phyloP scores from a whole-genome alignment of 1,140 invertebrate species.

The Drosophila kohkoa region DNA sequence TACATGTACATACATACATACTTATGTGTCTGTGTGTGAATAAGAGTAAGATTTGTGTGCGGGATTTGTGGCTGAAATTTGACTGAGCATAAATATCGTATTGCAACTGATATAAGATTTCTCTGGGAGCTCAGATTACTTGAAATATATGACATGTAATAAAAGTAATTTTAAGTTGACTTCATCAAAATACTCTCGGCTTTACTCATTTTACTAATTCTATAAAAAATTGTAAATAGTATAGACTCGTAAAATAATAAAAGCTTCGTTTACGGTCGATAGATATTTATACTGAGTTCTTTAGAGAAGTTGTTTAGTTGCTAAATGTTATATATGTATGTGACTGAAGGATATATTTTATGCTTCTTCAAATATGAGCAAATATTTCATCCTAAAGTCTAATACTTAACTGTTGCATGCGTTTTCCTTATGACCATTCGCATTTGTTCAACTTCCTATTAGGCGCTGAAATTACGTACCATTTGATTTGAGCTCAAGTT shows the following conservation, averaged over 20 bases:
- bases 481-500: slow-evolving; percentile 15
- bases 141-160: slow-evolving; percentile 21
- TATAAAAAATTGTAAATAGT: too few species aligned
- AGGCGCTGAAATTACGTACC: slow-evolving; percentile 62
- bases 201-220: not conserved
- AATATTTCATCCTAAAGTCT: not conserved
- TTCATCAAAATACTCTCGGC: too few species aligned
- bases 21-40: slow-evolving; percentile 3
- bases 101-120: slow-evolving; percentile 33
- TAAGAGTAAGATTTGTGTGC: slow-evolving; percentile 53
- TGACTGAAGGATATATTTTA: too few species aligned
- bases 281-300: too few species aligned
- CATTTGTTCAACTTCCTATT: slow-evolving; percentile 48
- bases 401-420: slow-evolving; percentile 60
- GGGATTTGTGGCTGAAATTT: slow-evolving; percentile 67
- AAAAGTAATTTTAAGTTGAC: not conserved
- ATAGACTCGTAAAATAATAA: too few species aligned
- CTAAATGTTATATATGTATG: too few species aligned
- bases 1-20: too few species aligned
- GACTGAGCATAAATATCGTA: slow-evolving; percentile 46
- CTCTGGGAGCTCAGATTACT: slow-evolving; percentile 25
- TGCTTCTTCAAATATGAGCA: not conserved
- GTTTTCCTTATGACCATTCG: slow-evolving; percentile 9
- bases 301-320: too few species aligned
- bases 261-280: too few species aligned